Conservation (phyloP, 1,140 invertebrate species). For the Magallana gigas region DNA sequence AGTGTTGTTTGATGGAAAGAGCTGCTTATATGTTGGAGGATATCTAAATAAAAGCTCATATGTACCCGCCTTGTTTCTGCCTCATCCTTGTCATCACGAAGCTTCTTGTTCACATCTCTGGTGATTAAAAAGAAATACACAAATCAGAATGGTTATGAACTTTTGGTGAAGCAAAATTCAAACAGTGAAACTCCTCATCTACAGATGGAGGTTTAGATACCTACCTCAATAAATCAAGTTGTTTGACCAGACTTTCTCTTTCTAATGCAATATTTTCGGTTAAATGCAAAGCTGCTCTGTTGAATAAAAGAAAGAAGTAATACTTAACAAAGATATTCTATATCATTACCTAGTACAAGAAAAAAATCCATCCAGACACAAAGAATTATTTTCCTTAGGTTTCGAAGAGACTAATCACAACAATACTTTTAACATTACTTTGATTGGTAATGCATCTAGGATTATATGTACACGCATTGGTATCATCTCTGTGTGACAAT, state of each 20-base stretch:
- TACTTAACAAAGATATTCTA: no score
- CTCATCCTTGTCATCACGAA: constrained; percentile 80
- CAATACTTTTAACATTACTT: no score
- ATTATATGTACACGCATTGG: no score
- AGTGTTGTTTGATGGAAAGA: no score
- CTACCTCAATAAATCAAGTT: constrained; percentile 80
- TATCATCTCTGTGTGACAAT: not conserved
- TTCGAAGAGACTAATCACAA: no score
- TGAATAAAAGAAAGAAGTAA: constrained; percentile 25
- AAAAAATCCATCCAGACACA: no score
- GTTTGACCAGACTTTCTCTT: constrained; percentile 80
- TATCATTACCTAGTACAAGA: no score
- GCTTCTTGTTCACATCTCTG: constrained; percentile 79
- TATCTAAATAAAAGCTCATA: constrained; percentile 47
- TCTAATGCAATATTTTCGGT: constrained; percentile 80
- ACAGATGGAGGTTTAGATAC: not conserved
- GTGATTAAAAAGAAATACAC: constrained; percentile 46
- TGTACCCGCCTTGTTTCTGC: constrained; percentile 77
- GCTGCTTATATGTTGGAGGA: no score
- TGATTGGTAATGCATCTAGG: no score
- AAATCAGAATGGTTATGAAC: no score
- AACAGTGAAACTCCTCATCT: not conserved
- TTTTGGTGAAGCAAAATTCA: not conserved
- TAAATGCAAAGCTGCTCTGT: constrained; percentile 78
- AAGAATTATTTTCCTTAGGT: no score